phyloP scores from a whole-genome alignment of 2,888 invertebrate genomes.

The Pristionchus japonicus region DNA sequence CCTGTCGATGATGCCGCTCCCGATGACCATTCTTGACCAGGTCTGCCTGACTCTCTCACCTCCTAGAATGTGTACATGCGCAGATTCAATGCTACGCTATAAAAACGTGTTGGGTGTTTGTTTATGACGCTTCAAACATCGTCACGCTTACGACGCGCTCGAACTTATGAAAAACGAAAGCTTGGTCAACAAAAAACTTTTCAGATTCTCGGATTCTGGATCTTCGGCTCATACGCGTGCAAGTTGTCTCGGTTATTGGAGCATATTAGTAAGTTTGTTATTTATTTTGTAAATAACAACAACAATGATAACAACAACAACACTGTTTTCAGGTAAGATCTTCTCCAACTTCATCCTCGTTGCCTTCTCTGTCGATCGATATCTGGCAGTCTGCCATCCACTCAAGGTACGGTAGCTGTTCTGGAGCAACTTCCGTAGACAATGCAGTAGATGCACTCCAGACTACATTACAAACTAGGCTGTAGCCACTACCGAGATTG shows the following conservation, averaged over 20 bases:
- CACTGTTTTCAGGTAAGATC: constrained; percentile 30
- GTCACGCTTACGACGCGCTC: too few species aligned
- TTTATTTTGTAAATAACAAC: not conserved
- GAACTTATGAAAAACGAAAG: not conserved
- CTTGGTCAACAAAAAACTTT: constrained; percentile 37
- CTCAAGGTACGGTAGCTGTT: constrained; percentile 55
- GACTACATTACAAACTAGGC: too few species aligned
- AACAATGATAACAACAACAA: not conserved
- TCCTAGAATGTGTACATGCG: too few species aligned
- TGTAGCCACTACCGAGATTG: too few species aligned
- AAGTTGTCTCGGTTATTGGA: constrained; percentile 74
- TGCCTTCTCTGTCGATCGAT: constrained; percentile 63
- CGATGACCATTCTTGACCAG: constrained; percentile 75
- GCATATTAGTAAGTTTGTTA: constrained; percentile 67
- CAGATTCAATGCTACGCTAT: too few species aligned
- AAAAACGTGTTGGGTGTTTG: too few species aligned
- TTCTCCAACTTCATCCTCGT: constrained; percentile 66
- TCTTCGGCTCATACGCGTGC: constrained; percentile 74
- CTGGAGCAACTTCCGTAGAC: too few species aligned
- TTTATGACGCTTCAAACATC: too few species aligned
- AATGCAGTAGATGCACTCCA: too few species aligned
- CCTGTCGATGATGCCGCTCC: constrained; percentile 69
- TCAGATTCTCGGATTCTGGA: constrained; percentile 74
- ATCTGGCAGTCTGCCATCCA: constrained; percentile 65
- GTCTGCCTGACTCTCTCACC: too few species aligned